These are phyloP conservation scores for Ophiodon elongatus DNA, from an alignment of 2,113 vertebrate species.

Conservation along the genomic window DNA sequence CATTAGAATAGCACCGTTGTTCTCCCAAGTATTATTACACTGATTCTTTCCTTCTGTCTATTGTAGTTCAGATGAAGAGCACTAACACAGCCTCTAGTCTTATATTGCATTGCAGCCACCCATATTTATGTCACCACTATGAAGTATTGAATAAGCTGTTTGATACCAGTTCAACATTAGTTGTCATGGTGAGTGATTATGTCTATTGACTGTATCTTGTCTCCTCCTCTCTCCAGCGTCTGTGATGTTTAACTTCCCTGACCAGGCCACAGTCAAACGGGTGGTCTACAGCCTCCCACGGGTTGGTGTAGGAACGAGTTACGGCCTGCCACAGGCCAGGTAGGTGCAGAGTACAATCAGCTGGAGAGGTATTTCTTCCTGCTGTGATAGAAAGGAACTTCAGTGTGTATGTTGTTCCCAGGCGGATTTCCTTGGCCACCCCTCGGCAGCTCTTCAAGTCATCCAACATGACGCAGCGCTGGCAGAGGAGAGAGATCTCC, in stretches of 20 bases:
- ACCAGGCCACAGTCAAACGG: conserved; percentile 97
- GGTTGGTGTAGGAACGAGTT: conserved; percentile 98
- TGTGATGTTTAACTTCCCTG: conserved; percentile 99
- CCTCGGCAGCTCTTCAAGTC: conserved; percentile 99
- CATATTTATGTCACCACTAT: not conserved
- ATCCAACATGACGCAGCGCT: conserved; percentile 99
- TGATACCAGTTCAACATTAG: not conserved
- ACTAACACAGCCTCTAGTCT: not conserved
- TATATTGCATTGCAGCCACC: not conserved
- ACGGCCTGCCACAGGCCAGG: conserved; percentile 98
- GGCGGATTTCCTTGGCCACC: conserved; percentile 97
- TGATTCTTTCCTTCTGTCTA: not conserved
- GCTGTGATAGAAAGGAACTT: not conserved
- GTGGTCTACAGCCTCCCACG: conserved; percentile 98
- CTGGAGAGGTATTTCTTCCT: not conserved
- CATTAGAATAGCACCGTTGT: not conserved
- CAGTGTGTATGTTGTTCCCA: conserved; percentile 61
- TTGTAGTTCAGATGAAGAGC: not conserved
- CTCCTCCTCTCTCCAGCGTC: conserved; percentile 86
- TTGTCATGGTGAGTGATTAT: not conserved
- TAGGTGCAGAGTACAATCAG: conserved; percentile 63
- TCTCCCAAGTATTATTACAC: not conserved
- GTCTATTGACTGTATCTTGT: not conserved
- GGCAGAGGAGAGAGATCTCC: conserved; percentile 98
- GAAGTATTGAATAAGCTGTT: not conserved